These are phyloP conservation scores for Tetropium fuscum DNA, from an alignment of 2,888 invertebrate species.

Conservation along the genomic window DNA sequence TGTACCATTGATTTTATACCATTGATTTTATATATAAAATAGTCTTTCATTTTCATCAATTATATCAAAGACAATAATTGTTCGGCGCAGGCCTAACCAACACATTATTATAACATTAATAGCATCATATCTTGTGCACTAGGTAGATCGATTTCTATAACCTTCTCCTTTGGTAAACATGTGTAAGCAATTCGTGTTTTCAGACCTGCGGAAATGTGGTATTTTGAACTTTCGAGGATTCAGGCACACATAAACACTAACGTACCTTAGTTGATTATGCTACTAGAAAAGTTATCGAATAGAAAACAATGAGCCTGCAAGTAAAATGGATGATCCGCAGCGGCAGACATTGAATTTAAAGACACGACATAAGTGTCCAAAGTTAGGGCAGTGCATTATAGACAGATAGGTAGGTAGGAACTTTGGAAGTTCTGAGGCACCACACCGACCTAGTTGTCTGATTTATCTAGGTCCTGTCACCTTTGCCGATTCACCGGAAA, in stretches of 20 bases:
- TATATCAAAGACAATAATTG: no score
- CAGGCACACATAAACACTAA: constrained; percentile 10
- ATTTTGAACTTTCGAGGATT: no score
- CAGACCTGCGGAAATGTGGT: no score
- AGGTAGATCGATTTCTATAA: no score
- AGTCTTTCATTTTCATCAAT: no score
- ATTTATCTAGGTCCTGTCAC: constrained; percentile 54
- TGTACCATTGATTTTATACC: no score
- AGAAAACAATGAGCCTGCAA: constrained; percentile 37
- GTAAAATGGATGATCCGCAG: constrained; percentile 42
- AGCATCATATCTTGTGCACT: no score
- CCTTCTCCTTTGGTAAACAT: no score
- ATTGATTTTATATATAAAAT: no score
- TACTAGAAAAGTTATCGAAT: constrained; percentile 35
- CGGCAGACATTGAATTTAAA: constrained; percentile 52
- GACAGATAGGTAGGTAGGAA: constrained; percentile 49
- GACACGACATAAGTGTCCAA: constrained; percentile 54
- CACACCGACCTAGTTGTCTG: constrained; percentile 60
- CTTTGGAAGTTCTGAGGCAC: constrained; percentile 56
- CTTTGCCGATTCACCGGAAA: constrained; percentile 43
- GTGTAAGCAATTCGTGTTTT: no score
- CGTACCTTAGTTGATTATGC: constrained; percentile 33
- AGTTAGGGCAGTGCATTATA: constrained; percentile 50
- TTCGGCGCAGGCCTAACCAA: no score
- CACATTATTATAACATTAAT: no score